Base-by-base conservation (phyloP, 2,797 vertebrate genomes). In the Tangara arthus region DNA sequence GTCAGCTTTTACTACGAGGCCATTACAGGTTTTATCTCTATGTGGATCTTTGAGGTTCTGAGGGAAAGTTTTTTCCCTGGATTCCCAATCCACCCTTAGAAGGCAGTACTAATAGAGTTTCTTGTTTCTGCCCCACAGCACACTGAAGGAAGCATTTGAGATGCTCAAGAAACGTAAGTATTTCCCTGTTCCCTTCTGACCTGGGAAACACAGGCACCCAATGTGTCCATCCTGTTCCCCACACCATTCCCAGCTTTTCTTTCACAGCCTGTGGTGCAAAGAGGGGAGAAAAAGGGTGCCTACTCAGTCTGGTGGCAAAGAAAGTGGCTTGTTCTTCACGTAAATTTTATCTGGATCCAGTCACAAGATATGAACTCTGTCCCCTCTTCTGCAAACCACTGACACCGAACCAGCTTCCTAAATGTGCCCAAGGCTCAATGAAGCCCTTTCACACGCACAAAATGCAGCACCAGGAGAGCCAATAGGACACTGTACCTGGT, bases 131-230 rank as follows among this genome's bases (percentile, higher is more conserved):
- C 61, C 72, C 70, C 60, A 57, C 96, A 99, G 99, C 95, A 99
- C 99, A 49, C 96, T 99, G 97, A 99, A 96, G 96, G 89, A 97
- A 70, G 99, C 99, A 9, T 98, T 99, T 82, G 99, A 99, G 71
- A 98, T 97, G 66, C 98, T 99, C 93, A 99, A 99, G 98, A 97
- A 98, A 95, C 98, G 99, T 99, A 98, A 99, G 99, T 98, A 86
- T 66, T 75, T 50, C 26, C 8, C 27, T 63, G 44, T 44, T 86
- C 63, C 49, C 61, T 89, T 72, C n/a, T 73, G 44, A 53, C 18
- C 53, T 11, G 56, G 30, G 41, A 81, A 37, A 65, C 52, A n/a
- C 21, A 47, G 35, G 24, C 57, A 82, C 5, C 4, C 20, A 19
- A 3, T 8, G 10, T 28, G 13, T 28, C 53, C 34, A 11, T 55